Evolutionary conservation across 1,140 invertebrate species (phyloP), one percentile per base, ranked within the genome.

Genomic region (Drosophila elegans): DNA sequence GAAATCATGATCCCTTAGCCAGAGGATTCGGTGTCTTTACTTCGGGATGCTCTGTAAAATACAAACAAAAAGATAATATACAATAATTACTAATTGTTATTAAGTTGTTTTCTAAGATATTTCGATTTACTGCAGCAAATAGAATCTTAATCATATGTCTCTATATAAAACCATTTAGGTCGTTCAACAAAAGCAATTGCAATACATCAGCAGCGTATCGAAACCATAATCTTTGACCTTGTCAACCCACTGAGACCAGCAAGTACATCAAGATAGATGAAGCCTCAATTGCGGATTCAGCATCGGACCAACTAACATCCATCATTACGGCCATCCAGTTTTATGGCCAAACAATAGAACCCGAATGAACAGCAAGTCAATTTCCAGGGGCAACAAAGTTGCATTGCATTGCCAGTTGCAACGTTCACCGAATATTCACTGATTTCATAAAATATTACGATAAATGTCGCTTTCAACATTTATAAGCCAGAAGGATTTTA

Each of bases 381-480:
- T 48, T 29, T 63, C 16, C 21, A 27, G 45, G 36, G 34, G 44
- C 53, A 66, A 59, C 56, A 27, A 39, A 52, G 13, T 34, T 45
- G n/a, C 36, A 21, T 13, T 11, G 27, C 27, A 41, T 13, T 11
- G 27, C 27, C 34, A 41, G 3, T 32, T 49, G 21, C 21, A 29
- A 59, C 67, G 44, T 66, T 78, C 68, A 78, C 63, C 69, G 74
- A 74, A 75, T 80, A 78, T 82, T 88, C 82, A 86, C 74, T 82
- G 84, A 89, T 80, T 89, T 80, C 80, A 64, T 84, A 89, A 89
- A 89, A 89, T 89, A 89, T 89, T 83, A 84, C 85, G 63, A 89
- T 88, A 89, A 89, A 89, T 84, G 77, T 74, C 69, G 74, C 72
- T 80, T 71, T 84, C 56, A 80, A 66, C 80, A 71, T 85, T 78